A percentile compares a stretch with the other conserved stretches of the same genome.
These are phyloP conservation scores for Clinocottus analis DNA, from an alignment of 2,113 vertebrate genomes.

Conservation along the genomic window DNA sequence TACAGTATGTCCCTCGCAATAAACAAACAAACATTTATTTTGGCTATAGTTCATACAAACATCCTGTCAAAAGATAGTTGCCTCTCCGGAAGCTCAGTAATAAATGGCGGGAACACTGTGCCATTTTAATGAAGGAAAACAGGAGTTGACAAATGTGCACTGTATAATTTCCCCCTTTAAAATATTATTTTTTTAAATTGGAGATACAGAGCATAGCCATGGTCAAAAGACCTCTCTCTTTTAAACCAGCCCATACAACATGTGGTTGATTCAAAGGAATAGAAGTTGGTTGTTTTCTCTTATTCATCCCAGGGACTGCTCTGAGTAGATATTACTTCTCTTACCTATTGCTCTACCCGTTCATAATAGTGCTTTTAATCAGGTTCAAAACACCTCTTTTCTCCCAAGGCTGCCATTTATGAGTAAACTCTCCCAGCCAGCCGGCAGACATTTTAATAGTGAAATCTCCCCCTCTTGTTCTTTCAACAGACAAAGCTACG, in stretches of 20 bases:
- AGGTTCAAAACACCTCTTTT: constrained; percentile 48
- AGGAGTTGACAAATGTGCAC: constrained; percentile 55
- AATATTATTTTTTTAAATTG: constrained; percentile 65
- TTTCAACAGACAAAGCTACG: constrained; percentile 90
- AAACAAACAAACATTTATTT: constrained; percentile 8
- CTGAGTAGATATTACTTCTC: constrained; percentile 54
- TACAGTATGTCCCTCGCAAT: background rate
- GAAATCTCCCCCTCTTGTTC: constrained; percentile 58
- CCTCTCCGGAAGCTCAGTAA: constrained; percentile 24
- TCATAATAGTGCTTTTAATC: constrained; percentile 48
- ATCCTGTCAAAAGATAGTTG: constrained; percentile 31
- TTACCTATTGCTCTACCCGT: constrained; percentile 37
- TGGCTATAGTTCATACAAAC: constrained; percentile 30
- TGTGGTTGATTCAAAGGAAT: constrained; percentile 56
- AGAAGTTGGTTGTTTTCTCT: constrained; percentile 4
- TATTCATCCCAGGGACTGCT: constrained; percentile 37
- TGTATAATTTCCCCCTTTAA: constrained; percentile 24
- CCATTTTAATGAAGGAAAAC: constrained; percentile 35
- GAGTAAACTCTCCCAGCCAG: constrained; percentile 46
- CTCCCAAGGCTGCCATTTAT: constrained; percentile 57
- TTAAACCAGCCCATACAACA: constrained; percentile 46
- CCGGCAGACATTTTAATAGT: constrained; percentile 48
- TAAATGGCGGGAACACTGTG: constrained; percentile 29
- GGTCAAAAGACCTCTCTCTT: constrained; percentile 55
- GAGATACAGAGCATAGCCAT: constrained; percentile 41